phyloP scores from a whole-genome alignment of 2,113 vertebrate genomes.

The Aspidoscelis tigris region DNA sequence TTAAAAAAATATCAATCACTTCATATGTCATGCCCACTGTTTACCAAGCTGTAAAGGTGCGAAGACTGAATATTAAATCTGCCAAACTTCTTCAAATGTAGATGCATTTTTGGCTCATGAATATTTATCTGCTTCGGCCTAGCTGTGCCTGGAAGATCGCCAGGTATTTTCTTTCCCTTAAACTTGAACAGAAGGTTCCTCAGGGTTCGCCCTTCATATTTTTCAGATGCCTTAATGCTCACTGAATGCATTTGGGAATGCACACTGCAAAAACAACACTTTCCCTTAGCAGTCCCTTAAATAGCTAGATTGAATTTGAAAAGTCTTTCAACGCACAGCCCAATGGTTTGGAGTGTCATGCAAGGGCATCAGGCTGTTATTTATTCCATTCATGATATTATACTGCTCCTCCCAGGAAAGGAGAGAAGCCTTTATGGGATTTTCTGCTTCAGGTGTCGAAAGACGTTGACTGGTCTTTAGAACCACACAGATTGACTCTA shows the following conservation, averaged over 20 bases:
- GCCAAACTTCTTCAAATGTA: slow-evolving; percentile 44
- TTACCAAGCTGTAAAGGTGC: slow-evolving; percentile 56
- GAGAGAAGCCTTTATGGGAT: no score
- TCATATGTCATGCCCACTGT: slow-evolving; percentile 45
- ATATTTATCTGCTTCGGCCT: slow-evolving; percentile 64
- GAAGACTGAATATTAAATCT: slow-evolving; percentile 57
- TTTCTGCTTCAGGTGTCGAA: background rate
- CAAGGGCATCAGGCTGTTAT: background rate
- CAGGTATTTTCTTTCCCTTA: slow-evolving; percentile 51
- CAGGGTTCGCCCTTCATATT: background rate
- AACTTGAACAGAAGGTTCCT: slow-evolving; percentile 11
- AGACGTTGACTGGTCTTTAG: background rate
- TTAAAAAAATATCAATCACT: slow-evolving; percentile 45
- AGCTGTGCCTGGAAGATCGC: slow-evolving; percentile 49
- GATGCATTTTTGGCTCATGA: slow-evolving; percentile 60
- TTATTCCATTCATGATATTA: background rate
- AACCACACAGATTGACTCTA: no score
- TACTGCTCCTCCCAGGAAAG: no score
- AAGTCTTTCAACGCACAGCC: background rate
- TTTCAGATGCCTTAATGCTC: slow-evolving; percentile 6
- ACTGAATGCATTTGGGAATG: background rate
- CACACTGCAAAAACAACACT: background rate
- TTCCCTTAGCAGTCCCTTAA: background rate
- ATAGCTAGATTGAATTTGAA: background rate
- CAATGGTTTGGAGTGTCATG: background rate